These are phyloP conservation scores for Vicugna pacos DNA, from an alignment of 2,113 vertebrate genomes.

Conservation along the genomic window DNA sequence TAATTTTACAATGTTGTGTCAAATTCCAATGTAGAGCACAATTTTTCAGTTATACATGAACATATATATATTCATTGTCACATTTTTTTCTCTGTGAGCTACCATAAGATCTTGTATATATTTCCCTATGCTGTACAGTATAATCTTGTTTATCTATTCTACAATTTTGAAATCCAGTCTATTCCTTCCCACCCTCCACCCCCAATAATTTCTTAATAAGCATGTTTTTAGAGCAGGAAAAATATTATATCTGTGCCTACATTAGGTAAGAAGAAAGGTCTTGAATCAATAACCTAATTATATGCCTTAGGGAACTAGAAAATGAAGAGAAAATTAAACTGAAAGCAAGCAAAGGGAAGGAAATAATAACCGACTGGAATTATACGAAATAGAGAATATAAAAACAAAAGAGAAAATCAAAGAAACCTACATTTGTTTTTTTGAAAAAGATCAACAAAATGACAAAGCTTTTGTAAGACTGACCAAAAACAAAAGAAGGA, in stretches of 20 bases:
- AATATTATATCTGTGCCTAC: neutral
- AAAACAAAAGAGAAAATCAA: neutral
- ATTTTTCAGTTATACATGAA: too few relatives aligned
- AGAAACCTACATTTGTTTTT: neutral
- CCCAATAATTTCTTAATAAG: neutral
- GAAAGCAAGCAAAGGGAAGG: neutral
- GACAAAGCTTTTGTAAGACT: neutral
- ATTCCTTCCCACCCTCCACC: too few relatives aligned
- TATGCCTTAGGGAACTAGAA: neutral
- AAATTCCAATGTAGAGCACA: too few relatives aligned
- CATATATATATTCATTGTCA: too few relatives aligned
- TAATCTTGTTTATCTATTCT: too few relatives aligned
- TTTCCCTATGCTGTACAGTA: too few relatives aligned
- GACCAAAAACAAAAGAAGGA: neutral
- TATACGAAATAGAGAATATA: neutral
- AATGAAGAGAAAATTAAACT: neutral
- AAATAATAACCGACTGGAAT: neutral
- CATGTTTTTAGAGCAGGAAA: neutral
- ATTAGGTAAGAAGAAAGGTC: neutral
- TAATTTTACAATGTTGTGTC: too few relatives aligned
- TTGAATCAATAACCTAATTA: neutral
- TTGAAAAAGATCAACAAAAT: neutral
- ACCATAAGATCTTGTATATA: too few relatives aligned
- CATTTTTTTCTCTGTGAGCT: too few relatives aligned
- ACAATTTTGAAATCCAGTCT: too few relatives aligned